Conservation (phyloP, 1,140 invertebrate species). For the Drosophila nikananu region DNA sequence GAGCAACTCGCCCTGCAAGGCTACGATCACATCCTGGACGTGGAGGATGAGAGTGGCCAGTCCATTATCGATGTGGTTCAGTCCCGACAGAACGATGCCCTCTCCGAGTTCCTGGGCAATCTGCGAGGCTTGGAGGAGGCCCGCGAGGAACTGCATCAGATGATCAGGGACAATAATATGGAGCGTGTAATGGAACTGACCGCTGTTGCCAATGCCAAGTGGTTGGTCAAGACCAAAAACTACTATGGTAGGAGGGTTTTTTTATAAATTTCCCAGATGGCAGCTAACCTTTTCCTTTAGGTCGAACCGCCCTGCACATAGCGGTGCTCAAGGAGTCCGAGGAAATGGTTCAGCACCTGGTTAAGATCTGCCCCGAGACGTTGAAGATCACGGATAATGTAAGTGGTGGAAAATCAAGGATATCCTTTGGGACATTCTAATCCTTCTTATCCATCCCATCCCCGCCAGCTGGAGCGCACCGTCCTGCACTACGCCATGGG, state of each 20-base stretch:
- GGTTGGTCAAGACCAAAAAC: slow-evolving; percentile 92
- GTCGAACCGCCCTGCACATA: slow-evolving; percentile 91
- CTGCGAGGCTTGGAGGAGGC: slow-evolving; percentile 91
- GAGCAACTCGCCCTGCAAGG: slow-evolving; percentile 92
- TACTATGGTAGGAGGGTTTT: slow-evolving; percentile 85
- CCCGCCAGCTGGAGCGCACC: slow-evolving; percentile 91
- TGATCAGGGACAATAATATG: slow-evolving; percentile 89
- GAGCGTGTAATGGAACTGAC: slow-evolving; percentile 88
- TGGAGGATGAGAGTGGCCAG: slow-evolving; percentile 89
- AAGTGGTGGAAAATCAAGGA: slow-evolving; percentile 79
- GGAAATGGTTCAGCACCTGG: slow-evolving; percentile 91
- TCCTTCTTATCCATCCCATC: fast-evolving
- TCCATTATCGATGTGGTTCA: slow-evolving; percentile 89
- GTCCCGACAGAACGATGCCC: slow-evolving; percentile 88
- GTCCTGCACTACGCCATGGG: slow-evolving; percentile 96
- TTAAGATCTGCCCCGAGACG: slow-evolving; percentile 90
- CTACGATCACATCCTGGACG: slow-evolving; percentile 94
- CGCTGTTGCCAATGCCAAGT: slow-evolving; percentile 87
- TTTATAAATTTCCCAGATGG: background rate
- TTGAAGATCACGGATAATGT: slow-evolving; percentile 94
- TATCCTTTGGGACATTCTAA: too few relatives aligned
- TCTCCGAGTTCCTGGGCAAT: slow-evolving; percentile 88
- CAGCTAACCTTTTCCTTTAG: slow-evolving; percentile 32
- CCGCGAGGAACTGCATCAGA: slow-evolving; percentile 91
- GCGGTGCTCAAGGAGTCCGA: slow-evolving; percentile 93